Conservation (phyloP, 2,797 vertebrate species). For the Luscinia megarhynchos region DNA sequence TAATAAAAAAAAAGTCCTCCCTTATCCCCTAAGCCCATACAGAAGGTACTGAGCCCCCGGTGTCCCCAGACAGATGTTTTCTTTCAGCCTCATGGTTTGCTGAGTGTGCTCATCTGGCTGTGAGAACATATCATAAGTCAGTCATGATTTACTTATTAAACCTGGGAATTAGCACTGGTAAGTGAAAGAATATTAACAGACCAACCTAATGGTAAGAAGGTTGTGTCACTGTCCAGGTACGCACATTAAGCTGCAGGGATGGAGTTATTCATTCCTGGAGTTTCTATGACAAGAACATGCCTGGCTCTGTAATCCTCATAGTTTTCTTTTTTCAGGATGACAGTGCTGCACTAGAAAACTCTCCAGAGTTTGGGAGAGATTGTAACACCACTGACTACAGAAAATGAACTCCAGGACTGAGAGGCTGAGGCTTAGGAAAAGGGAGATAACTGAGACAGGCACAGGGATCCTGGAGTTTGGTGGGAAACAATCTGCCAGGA, state of each 20-base stretch:
- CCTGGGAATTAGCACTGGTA: background rate
- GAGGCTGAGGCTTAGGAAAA: background rate
- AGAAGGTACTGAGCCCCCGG: background rate
- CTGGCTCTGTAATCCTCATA: background rate
- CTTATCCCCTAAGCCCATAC: background rate
- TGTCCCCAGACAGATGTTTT: background rate
- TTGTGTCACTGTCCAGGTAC: background rate
- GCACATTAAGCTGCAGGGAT: background rate
- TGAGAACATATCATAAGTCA: background rate
- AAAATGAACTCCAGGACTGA: background rate
- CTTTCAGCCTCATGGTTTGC: background rate
- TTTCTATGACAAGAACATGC: background rate
- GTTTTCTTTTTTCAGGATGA: background rate
- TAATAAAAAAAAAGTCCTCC: background rate
- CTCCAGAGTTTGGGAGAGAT: rapidly evolving
- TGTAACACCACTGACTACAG: background rate
- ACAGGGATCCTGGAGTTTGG: background rate
- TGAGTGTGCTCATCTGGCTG: background rate
- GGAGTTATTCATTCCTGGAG: background rate
- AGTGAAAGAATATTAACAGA: background rate
- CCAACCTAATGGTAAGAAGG: background rate
- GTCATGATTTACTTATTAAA: background rate
- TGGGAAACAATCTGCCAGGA: background rate
- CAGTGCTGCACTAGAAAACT: background rate
- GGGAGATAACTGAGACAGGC: background rate